phyloP scores from a whole-genome alignment of 2,797 vertebrate genomes.

The Synanceia verrucosa region DNA sequence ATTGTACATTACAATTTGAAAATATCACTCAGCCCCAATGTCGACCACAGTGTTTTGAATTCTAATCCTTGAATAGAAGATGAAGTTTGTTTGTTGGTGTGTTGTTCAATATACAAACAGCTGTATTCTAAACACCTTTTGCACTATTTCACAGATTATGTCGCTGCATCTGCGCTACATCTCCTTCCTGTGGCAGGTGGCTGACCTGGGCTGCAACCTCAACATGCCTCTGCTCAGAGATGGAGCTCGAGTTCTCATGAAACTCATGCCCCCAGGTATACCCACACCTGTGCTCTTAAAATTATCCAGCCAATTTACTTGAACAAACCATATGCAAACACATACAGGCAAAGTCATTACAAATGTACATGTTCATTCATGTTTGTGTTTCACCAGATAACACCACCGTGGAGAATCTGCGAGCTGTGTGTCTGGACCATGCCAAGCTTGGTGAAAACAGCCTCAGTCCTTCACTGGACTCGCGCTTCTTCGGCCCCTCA shows the following conservation, averaged over 20 bases:
- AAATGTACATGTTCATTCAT: not conserved
- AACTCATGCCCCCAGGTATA: slow-evolving; percentile 98
- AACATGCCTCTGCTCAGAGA: slow-evolving; percentile 98
- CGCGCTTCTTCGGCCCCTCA: slow-evolving; percentile 96
- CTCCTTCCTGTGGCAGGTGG: slow-evolving; percentile 99
- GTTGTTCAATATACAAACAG: not conserved
- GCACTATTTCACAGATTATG: slow-evolving; percentile 90
- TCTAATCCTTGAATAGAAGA: not conserved
- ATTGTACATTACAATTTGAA: not conserved
- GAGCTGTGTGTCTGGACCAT: slow-evolving; percentile 97
- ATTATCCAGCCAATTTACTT: not conserved
- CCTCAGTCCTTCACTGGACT: slow-evolving; percentile 97
- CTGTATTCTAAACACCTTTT: not conserved
- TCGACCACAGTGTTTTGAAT: not conserved
- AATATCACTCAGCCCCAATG: not conserved
- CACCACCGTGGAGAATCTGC: slow-evolving; percentile 96
- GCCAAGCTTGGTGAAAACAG: slow-evolving; percentile 99
- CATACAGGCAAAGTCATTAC: not conserved
- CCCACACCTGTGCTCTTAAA: not conserved
- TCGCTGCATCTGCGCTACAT: slow-evolving; percentile 98
- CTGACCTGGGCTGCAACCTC: slow-evolving; percentile 96
- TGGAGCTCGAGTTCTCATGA: slow-evolving; percentile 98
- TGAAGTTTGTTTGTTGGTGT: not conserved
- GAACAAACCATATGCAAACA: not conserved
- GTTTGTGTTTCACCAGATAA: slow-evolving; percentile 84